phyloP scores from a whole-genome alignment of 2,797 vertebrate genomes.

The Gephyroberyx darwinii region DNA sequence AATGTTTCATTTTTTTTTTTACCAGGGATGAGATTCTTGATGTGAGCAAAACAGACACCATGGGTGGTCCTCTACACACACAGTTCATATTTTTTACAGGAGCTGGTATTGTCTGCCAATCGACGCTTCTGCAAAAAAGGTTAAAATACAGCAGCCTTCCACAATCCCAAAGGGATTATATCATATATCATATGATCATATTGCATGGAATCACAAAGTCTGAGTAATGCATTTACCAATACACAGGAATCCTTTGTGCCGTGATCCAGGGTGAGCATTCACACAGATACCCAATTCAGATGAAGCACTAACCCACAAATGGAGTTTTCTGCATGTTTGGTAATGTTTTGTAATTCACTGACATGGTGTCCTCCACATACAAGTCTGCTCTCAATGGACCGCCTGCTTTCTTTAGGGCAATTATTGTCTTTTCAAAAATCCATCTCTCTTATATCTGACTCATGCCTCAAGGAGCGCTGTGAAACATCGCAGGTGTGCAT shows the following conservation, averaged over 20 bases:
- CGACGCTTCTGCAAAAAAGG: conserved; percentile 23
- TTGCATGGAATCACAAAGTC: not conserved
- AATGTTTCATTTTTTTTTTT: conserved; percentile 43
- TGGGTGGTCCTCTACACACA: conserved; percentile 26
- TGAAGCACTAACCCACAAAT: not conserved
- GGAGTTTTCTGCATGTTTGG: conserved; percentile 5
- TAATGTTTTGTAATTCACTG: conserved; percentile 28
- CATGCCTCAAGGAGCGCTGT: conserved; percentile 33
- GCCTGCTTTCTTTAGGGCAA: conserved; percentile 48
- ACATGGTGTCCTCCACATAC: conserved; percentile 40
- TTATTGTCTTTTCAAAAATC: conserved; percentile 48
- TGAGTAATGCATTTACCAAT: no score
- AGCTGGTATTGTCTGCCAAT: not conserved
- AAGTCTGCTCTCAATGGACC: conserved; percentile 42
- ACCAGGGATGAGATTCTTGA: conserved; percentile 32
- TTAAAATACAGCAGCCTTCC: not conserved
- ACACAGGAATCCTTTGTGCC: no score
- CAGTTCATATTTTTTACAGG: conserved; percentile 5
- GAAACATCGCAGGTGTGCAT: conserved; percentile 48
- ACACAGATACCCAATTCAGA: no score
- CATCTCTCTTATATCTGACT: conserved; percentile 28
- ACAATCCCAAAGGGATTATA: not conserved
- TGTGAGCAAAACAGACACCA: conserved; percentile 33
- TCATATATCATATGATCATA: not conserved
- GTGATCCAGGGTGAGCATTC: no score